These are phyloP conservation scores for Platycnemis pennipes DNA, from an alignment of 2,888 invertebrate genomes.

Conservation along the genomic window DNA sequence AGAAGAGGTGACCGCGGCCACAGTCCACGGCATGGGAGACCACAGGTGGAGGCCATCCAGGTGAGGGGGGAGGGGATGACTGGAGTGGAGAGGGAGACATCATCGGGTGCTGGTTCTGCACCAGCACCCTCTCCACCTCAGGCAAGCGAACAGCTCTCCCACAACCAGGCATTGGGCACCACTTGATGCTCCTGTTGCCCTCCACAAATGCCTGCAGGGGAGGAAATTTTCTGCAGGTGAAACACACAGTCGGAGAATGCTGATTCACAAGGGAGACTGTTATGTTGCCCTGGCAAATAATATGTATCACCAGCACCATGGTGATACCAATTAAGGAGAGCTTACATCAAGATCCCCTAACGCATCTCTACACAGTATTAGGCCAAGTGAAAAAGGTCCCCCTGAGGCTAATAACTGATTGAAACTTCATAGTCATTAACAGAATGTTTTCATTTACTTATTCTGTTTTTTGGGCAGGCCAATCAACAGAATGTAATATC, in stretches of 20 bases:
- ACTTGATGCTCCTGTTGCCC: slow-evolving; percentile 85
- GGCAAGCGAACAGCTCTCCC: slow-evolving; percentile 84
- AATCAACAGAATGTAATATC: too few species aligned
- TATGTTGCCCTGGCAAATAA: not conserved
- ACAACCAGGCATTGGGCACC: slow-evolving; percentile 86
- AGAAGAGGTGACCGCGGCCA: slow-evolving; percentile 86
- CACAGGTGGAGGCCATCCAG: slow-evolving; percentile 75
- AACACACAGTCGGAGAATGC: too few species aligned
- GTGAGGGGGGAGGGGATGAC: slow-evolving; percentile 69
- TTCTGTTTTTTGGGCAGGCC: too few species aligned
- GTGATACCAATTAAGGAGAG: too few species aligned
- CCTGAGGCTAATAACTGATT: too few species aligned
- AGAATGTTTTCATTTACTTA: too few species aligned
- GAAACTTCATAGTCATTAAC: too few species aligned
- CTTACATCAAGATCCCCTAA: too few species aligned
- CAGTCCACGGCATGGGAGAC: slow-evolving; percentile 85
- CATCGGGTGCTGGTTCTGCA: not conserved
- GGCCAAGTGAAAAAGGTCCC: too few species aligned
- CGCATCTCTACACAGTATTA: too few species aligned
- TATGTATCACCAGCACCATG: not conserved
- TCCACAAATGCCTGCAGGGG: slow-evolving; percentile 84
- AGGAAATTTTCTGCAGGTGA: slow-evolving; percentile 19
- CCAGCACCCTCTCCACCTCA: slow-evolving; percentile 79
- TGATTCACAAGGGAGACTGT: not conserved
- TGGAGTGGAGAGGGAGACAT: not conserved